Evolutionary conservation across 1,140 invertebrate species (phyloP), one percentile per base, ranked within the genome.

Genomic region (Drosophila dunni): DNA sequence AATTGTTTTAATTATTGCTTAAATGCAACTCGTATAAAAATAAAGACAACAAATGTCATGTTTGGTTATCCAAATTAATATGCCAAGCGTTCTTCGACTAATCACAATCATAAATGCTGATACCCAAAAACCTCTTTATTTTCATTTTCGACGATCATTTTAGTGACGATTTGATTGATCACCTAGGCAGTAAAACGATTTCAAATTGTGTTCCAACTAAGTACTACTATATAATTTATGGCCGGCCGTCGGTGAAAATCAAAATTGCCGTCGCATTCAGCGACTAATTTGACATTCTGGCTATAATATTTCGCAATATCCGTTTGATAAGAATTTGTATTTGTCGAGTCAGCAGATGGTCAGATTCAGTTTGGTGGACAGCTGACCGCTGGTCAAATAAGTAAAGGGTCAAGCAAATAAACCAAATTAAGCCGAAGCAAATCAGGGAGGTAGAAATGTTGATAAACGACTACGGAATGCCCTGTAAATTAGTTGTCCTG

Each of bases 1-100:
- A 88, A 88, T 90, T 88, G 82, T 88, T 85, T 84, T 89, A 90
- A 88, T 89, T 90, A 85, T 80, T 89, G 80, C 79, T 80, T 76
- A 88, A 82, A 82, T 71, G 75, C 53, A 29, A 58, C 24, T 29
- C 17, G 17, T 20, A 20, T 20, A 20, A 20, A 20, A 2, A 20
- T 20, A 20, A 20, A 20, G 75, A 51, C 54, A 44, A 66, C 73
- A 24, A 73, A 66, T 64, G 64, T 73, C 69, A 79, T 79, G 69
- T 79, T 5, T 29, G 77, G 50, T 13, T 38, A 56, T 42, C 36
- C 53, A 42, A 56, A 15, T 56, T 56, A 56, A 56, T 40, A 24
- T 29, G 34, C 60, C 60, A 51, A 46, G 24, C 45, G 20, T 56
- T 15, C 53, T 15, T 38, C 7, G 33, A 11, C 51, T 84, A 84